These are phyloP conservation scores for Squalus acanthias DNA, from an alignment of 2,797 vertebrate species.

Conservation along the genomic window DNA sequence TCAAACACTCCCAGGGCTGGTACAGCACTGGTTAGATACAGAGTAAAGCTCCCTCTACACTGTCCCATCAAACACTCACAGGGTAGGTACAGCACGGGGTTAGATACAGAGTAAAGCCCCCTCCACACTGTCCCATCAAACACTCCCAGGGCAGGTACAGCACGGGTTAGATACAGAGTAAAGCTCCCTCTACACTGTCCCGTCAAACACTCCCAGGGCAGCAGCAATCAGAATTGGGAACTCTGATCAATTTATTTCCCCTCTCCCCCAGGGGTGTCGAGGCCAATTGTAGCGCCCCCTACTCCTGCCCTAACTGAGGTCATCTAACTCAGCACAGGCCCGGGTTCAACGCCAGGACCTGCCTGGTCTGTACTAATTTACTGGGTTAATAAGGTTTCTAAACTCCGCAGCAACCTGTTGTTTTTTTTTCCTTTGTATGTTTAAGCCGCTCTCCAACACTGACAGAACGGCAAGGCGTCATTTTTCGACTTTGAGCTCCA, in stretches of 20 bases:
- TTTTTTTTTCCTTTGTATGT: background rate
- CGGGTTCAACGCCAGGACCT: background rate
- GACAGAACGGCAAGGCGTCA: background rate
- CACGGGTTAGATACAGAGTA: too few relatives aligned
- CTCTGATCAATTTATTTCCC: background rate
- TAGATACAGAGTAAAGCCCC: too few relatives aligned
- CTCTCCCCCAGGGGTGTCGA: background rate
- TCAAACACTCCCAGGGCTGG: too few relatives aligned
- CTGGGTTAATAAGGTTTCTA: background rate
- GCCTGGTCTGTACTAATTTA: background rate
- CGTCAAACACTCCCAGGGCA: background rate
- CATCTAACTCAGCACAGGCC: background rate
- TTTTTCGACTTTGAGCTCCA: background rate
- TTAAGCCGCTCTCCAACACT: background rate
- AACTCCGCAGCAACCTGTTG: background rate
- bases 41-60: too few relatives aligned
- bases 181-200: too few relatives aligned
- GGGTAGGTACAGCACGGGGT: too few relatives aligned
- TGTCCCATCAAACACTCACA: too few relatives aligned
- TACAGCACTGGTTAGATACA: too few relatives aligned
- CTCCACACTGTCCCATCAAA: too few relatives aligned
- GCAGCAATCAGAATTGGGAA: background rate
- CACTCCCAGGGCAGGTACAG: too few relatives aligned
- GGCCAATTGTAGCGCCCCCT: background rate
- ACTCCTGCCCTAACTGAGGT: background rate